Base-by-base conservation (phyloP, 2,113 vertebrate species). In the Brachypteracias leptosomus region DNA sequence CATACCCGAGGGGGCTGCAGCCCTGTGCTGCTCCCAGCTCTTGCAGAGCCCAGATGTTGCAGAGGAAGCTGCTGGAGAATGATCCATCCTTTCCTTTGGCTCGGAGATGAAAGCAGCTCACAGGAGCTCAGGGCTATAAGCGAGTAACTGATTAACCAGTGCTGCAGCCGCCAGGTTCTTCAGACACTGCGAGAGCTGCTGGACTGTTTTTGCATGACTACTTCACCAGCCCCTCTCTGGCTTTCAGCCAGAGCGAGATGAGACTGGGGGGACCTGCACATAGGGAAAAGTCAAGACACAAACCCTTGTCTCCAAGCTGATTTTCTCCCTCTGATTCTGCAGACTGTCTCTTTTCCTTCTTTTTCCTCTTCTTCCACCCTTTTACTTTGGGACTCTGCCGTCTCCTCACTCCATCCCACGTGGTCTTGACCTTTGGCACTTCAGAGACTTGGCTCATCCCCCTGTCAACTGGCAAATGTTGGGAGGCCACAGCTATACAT, bases 51-150 rank as follows among this genome's bases (percentile, higher is more conserved):
- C 90, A 96, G 93, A 95, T 96, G 93, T 92, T 95, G 59, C 79
- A 93, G 76, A 89, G 94, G 91, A 96, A 91, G 89, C 91, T 94
- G 90, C 90, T 95, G 93, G 91, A 80, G 96, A 72, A 77, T 80
- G 75, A 82, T 92, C 90, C 75, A 54, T 86, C 91, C 85, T 94
- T 90, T 80, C 92, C 88, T 92, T 92, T 92, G 94, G 88, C 92
- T 93, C 5, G 0, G 74, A 95, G 95, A 93, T 95, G 91, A 96
- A 96, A 95, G 94, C 57, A 84, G 83, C 40, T 91, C 11, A 3
- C 85, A 72, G 75, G 58, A 92, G 85, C 93, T 94, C 0, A 5
- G 42, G 67, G 89, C 95, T 90, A 65, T 21, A 13, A 70, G 38
- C 9, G 0, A 54, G 87, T 96, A 89, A 94, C 83, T 94, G 93